Conservation (phyloP, 2,797 vertebrate species). For the Heterohyrax brucei region DNA sequence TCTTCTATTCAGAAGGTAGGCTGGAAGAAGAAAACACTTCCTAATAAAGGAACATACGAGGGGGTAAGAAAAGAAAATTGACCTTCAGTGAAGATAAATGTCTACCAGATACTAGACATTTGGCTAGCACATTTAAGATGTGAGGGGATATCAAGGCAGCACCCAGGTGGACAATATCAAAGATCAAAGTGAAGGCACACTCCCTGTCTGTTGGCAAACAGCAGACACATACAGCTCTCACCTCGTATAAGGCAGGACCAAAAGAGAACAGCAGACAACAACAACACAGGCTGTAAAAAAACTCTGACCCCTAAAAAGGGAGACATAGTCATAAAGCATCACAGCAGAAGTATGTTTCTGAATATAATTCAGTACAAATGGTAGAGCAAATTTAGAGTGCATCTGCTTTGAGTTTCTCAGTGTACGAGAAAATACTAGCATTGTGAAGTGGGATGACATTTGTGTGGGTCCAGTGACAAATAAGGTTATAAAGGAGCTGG, state of each 20-base stretch:
- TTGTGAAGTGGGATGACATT: not conserved
- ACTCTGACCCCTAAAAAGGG: not conserved
- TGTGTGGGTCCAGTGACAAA: not conserved
- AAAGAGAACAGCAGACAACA: not conserved
- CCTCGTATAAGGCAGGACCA: not conserved
- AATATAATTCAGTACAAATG: conserved; percentile 35
- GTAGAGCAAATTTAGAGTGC: not conserved
- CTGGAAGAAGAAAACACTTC: not conserved
- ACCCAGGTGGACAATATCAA: not conserved
- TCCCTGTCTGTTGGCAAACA: fast-evolving
- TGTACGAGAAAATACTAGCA: not conserved
- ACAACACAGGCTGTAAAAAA: fast-evolving
- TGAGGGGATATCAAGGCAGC: not conserved
- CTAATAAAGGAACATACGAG: not conserved
- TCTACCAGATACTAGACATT: not conserved
- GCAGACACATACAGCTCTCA: not conserved
- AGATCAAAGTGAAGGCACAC: not conserved
- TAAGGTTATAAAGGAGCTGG: not conserved
- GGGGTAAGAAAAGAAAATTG: not conserved
- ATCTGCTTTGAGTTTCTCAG: not conserved
- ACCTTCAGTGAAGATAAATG: not conserved
- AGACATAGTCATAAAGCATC: not conserved
- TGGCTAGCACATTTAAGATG: not conserved
- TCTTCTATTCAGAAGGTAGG: not conserved
- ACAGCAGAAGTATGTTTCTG: not conserved